Conservation (phyloP, 2,113 vertebrate genomes). For the Terrapene triunguis region DNA sequence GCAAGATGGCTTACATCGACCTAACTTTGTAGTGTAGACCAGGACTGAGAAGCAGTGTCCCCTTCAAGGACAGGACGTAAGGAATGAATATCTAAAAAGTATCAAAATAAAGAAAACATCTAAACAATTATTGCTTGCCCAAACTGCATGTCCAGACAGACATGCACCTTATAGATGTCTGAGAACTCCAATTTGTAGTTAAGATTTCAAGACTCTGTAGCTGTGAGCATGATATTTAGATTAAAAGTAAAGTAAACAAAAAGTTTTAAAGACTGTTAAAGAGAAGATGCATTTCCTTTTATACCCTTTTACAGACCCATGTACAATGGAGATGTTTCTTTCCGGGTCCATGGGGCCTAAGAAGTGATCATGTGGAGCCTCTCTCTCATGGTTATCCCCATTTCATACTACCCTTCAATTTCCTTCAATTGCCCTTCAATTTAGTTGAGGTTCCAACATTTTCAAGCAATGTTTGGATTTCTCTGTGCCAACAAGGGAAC, state of each 20-base stretch:
- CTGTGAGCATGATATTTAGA: not conserved
- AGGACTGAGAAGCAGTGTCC: not conserved
- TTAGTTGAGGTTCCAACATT: not conserved
- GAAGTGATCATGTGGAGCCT: too few relatives aligned
- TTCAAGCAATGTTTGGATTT: not conserved
- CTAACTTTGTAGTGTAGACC: not conserved
- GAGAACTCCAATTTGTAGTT: not conserved
- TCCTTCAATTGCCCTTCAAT: not conserved
- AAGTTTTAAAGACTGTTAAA: not conserved
- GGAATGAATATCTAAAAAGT: not conserved
- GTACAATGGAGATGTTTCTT: not conserved
- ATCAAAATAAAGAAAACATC: not conserved
- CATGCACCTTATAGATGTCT: not conserved
- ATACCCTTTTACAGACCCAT: not conserved
- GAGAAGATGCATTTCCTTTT: not conserved
- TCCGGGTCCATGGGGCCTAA: not conserved
- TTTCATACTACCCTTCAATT: not conserved
- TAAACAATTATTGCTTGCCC: not conserved
- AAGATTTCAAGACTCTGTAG: not conserved
- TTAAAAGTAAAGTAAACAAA: not conserved
- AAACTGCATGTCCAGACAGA: not conserved
- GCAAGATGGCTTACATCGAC: not conserved
- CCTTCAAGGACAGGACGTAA: not conserved
- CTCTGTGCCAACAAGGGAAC: not conserved
- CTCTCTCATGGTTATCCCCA: not conserved